A percentile compares a stretch with the other conserved stretches of the same genome.
These are phyloP conservation scores for Oligia fasciuncula DNA, from an alignment of 2,888 invertebrate species.

Conservation along the genomic window DNA sequence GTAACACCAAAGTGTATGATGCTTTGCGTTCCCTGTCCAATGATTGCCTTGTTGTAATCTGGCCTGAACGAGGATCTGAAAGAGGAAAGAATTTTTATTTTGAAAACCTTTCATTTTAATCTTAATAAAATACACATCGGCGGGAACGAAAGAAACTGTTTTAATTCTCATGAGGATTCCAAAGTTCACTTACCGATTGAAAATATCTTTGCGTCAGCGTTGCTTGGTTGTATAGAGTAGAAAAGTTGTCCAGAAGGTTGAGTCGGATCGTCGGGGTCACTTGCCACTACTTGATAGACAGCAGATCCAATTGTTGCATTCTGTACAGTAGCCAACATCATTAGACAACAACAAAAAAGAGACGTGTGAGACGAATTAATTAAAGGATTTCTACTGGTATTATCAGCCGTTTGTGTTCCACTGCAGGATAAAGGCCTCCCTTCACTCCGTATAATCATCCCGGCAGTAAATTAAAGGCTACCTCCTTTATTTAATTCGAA, in stretches of 20 bases:
- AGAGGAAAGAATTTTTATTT: not conserved
- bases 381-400: too few relatives aligned
- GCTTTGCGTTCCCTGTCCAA: slow-evolving; percentile 94
- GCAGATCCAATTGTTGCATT: slow-evolving; percentile 93
- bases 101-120: too few relatives aligned
- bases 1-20: slow-evolving; percentile 93
- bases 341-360: too few relatives aligned
- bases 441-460: too few relatives aligned
- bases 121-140: too few relatives aligned
- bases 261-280: slow-evolving; percentile 94
- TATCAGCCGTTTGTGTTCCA: too few relatives aligned
- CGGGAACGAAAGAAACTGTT: too few relatives aligned
- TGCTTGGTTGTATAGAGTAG: slow-evolving; percentile 93
- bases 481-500: too few relatives aligned
- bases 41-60: slow-evolving; percentile 92
- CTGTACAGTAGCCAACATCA: slow-evolving; percentile 76
- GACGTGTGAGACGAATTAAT: too few relatives aligned
- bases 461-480: too few relatives aligned
- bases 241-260: slow-evolving; percentile 93
- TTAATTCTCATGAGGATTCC: not conserved
- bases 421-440: too few relatives aligned
- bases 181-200: slow-evolving; percentile 84
- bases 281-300: slow-evolving; percentile 94
- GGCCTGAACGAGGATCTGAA: slow-evolving; percentile 91
- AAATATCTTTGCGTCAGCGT: slow-evolving; percentile 91